phyloP scores from a whole-genome alignment of 1,140 invertebrate genomes.

The Holcopasites calliopsidis region DNA sequence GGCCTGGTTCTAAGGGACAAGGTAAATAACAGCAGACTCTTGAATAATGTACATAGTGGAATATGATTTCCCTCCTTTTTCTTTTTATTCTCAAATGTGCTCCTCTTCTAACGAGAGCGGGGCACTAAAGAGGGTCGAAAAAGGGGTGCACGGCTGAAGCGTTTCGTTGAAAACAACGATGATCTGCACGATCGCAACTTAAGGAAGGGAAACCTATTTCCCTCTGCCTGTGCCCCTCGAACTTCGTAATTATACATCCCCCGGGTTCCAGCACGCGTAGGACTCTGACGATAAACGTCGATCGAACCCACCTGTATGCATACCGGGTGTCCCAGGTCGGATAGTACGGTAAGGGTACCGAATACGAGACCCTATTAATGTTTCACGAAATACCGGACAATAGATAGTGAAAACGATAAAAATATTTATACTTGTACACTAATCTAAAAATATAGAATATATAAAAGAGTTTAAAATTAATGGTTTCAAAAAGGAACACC shows the following conservation, averaged over 20 bases:
- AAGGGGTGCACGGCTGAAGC: conserved; percentile 9
- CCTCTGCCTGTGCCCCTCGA: conserved; percentile 20
- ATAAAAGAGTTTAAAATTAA: too few relatives aligned
- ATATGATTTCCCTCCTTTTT: not conserved
- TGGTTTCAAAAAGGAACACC: too few relatives aligned
- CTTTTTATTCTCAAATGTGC: not conserved
- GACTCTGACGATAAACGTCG: conserved; percentile 49
- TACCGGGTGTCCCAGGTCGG: too few relatives aligned
- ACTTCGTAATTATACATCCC: conserved; percentile 56
- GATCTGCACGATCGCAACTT: not conserved
- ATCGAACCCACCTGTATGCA: not conserved
- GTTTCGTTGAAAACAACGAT: conserved; percentile 47
- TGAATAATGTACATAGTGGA: conserved; percentile 8
- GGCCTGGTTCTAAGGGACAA: not conserved
- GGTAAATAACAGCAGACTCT: conserved; percentile 1
- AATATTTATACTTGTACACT: too few relatives aligned
- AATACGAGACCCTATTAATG: too few relatives aligned
- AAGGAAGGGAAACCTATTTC: conserved; percentile 8
- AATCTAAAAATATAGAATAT: too few relatives aligned
- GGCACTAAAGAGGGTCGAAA: not conserved
- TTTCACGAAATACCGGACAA: too few relatives aligned
- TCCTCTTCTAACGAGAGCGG: not conserved
- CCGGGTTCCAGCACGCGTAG: conserved; percentile 22
- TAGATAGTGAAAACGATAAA: too few relatives aligned
- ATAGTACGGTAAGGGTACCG: too few relatives aligned